Percentiles rank a stretch among this genome's conserved stretches.
Conservation (phyloP, 2,888 invertebrate species). For the Xestia xanthographa region DNA sequence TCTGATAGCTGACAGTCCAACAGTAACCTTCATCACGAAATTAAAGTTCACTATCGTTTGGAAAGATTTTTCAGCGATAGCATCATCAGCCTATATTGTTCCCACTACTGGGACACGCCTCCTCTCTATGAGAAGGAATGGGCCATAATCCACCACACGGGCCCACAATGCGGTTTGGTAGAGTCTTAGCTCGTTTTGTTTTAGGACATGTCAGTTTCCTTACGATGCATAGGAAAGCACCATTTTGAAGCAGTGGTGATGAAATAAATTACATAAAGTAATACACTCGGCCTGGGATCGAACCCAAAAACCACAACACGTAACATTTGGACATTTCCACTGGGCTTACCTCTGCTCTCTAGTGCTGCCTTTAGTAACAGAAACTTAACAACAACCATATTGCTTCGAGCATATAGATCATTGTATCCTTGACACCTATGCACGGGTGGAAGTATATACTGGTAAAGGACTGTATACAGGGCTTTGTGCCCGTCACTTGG, state of each 20-base stretch:
- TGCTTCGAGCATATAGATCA: not conserved
- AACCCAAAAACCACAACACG: not conserved
- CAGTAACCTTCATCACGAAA: not conserved
- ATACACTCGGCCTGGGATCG: not conserved
- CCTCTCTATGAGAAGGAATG: no score
- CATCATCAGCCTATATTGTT: no score
- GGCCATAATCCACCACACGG: not conserved
- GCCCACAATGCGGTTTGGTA: not conserved
- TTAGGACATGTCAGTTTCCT: not conserved
- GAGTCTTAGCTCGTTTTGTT: not conserved
- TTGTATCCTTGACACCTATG: not conserved
- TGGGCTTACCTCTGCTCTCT: no score
- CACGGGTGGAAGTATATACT: not conserved
- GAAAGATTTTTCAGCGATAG: not conserved
- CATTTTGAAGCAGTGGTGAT: not conserved
- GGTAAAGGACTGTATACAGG: not conserved
- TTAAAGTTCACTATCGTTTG: not conserved
- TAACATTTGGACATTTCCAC: no score
- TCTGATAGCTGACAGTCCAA: not conserved
- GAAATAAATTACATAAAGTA: not conserved
- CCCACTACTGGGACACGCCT: no score
- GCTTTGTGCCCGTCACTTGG: slow-evolving; percentile 27
- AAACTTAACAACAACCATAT: not conserved
- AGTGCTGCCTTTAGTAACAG: not conserved
- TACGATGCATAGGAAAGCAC: not conserved